phyloP scores from a whole-genome alignment of 2,888 invertebrate species.

The Orthonychiurus folsomi region DNA sequence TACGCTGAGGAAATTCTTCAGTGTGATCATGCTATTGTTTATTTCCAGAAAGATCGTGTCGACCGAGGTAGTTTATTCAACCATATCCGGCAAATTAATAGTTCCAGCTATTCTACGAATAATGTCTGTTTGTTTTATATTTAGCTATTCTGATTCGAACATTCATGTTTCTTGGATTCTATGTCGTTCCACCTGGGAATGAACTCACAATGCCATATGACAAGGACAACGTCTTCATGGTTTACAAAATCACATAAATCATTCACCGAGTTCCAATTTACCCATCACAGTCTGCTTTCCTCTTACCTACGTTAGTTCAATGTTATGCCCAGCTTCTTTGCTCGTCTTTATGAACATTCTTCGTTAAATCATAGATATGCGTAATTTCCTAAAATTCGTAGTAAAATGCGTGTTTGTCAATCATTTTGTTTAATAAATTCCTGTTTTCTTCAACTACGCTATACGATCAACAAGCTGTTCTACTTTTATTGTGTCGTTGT shows the following conservation, averaged over 20 bases:
- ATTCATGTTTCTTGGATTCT: constrained; percentile 95
- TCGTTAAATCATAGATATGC: no score
- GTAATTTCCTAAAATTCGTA: no score
- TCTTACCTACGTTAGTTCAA: no score
- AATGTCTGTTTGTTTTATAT: constrained; percentile 26
- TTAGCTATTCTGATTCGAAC: constrained; percentile 76
- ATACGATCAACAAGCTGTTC: no score
- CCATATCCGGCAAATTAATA: background rate
- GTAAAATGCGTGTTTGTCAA: background rate
- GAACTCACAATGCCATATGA: constrained; percentile 58
- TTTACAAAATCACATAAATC: constrained; percentile 45
- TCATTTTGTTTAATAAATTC: background rate
- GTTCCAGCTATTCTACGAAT: background rate
- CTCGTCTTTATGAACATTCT: no score
- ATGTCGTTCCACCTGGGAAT: constrained; percentile 72
- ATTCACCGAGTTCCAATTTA: no score
- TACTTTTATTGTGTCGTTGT: no score
- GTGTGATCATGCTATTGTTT: constrained; percentile 68
- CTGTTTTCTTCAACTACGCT: no score
- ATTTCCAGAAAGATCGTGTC: constrained; percentile 69
- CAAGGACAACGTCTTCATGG: constrained; percentile 57
- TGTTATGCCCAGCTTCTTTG: no score
- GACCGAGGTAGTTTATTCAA: constrained; percentile 56
- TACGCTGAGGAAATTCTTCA: constrained; percentile 88
- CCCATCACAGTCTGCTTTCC: no score